phyloP scores from a whole-genome alignment of 2,888 invertebrate species.

The Clunio marinus region DNA sequence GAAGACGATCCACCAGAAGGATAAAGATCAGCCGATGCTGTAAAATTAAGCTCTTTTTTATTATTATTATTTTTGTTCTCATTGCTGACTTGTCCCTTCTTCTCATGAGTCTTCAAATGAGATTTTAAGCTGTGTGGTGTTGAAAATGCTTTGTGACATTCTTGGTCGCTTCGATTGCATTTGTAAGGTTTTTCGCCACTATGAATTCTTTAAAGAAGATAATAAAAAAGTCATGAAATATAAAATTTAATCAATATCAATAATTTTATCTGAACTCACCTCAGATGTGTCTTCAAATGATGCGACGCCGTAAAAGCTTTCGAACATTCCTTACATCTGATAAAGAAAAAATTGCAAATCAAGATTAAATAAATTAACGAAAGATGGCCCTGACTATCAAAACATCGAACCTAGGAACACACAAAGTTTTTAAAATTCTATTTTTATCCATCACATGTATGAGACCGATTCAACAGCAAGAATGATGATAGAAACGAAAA shows the following conservation, averaged over 20 bases:
- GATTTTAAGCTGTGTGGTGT: conserved; percentile 79
- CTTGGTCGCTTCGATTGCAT: conserved; percentile 53
- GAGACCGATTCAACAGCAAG: too few relatives aligned
- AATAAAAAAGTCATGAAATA: not conserved
- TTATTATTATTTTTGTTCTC: not conserved
- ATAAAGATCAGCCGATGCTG: conserved; percentile 34
- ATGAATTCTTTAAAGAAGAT: conserved; percentile 46
- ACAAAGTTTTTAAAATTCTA: too few relatives aligned
- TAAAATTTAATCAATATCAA: conserved; percentile 1
- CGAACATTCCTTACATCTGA: conserved; percentile 58
- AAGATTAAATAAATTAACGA: too few relatives aligned
- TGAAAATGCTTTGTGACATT: conserved; percentile 72
- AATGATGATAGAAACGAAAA: not conserved
- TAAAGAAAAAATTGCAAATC: conserved; percentile 42
- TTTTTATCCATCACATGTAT: too few relatives aligned
- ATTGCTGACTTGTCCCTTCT: conserved; percentile 42
- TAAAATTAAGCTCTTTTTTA: conserved; percentile 34
- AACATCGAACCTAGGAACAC: too few relatives aligned
- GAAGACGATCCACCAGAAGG: conserved; percentile 32
- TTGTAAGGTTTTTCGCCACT: conserved; percentile 76
- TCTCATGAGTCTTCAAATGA: conserved; percentile 71
- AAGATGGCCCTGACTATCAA: too few relatives aligned
- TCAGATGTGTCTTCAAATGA: conserved; percentile 58
- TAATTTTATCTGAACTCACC: not conserved
- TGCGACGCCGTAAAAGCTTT: conserved; percentile 62